phyloP scores from a whole-genome alignment of 2,888 invertebrate species.

The Exocentrus adspersus region DNA sequence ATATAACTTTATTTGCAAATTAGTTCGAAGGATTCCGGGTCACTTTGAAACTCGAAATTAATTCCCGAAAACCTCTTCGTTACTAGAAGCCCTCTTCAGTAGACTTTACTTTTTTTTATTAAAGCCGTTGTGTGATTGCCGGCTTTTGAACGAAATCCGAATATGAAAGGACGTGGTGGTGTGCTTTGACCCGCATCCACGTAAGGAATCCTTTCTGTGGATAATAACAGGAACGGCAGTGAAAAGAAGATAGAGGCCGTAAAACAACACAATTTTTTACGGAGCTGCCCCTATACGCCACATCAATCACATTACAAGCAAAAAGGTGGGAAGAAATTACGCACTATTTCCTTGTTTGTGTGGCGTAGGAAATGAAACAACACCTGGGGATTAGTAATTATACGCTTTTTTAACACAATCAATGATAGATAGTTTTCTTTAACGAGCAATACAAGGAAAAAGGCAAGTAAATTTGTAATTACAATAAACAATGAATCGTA shows the following conservation, averaged over 20 bases:
- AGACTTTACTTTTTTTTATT: conserved; percentile 9
- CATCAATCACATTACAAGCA: not conserved
- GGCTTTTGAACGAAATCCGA: conserved; percentile 15
- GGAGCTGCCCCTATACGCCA: not conserved
- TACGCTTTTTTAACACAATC: too few species aligned
- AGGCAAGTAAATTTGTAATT: too few species aligned
- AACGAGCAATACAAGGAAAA: too few species aligned
- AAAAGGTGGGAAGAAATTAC: too few species aligned
- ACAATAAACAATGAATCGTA: too few species aligned
- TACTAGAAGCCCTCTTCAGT: not conserved
- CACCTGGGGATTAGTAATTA: too few species aligned
- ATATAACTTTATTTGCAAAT: too few species aligned
- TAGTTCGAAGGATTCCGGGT: too few species aligned
- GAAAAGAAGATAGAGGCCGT: not conserved
- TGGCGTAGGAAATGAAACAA: too few species aligned
- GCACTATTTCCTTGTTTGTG: too few species aligned
- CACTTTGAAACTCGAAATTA: not conserved
- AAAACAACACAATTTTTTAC: not conserved
- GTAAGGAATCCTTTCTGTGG: conserved; percentile 18
- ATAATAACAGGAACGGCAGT: not conserved
- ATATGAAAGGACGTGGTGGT: conserved; percentile 16
- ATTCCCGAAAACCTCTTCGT: not conserved
- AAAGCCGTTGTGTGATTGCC: conserved; percentile 19
- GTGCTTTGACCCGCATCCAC: conserved; percentile 16
- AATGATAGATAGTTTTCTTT: too few species aligned